phyloP scores from a whole-genome alignment of 1,140 invertebrate genomes.

The Ooceraea biroi region DNA sequence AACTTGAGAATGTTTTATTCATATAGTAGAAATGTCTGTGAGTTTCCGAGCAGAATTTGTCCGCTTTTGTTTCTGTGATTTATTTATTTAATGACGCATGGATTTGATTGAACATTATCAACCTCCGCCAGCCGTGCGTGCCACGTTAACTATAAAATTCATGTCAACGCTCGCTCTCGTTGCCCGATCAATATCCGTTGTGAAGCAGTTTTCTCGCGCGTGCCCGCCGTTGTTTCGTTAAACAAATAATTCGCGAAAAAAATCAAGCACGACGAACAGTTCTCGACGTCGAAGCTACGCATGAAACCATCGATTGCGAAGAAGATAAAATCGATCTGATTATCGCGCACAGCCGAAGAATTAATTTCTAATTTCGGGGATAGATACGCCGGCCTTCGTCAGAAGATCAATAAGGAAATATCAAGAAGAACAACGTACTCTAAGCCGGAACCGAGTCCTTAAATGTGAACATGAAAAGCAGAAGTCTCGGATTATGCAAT shows the following conservation, averaged over 20 bases:
- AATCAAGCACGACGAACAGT: neutral
- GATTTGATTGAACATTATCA: slow-evolving; percentile 51
- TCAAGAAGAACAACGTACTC: neutral
- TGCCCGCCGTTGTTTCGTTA: slow-evolving; percentile 34
- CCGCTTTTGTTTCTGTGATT: slow-evolving; percentile 32
- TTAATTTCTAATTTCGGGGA: slow-evolving; percentile 5
- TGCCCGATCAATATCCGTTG: slow-evolving; percentile 61
- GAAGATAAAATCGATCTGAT: slow-evolving; percentile 14
- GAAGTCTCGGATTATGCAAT: neutral
- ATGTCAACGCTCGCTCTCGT: slow-evolving; percentile 65
- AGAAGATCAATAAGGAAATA: neutral
- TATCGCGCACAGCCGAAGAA: neutral
- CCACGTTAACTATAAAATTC: slow-evolving; percentile 60
- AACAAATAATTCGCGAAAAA: slow-evolving; percentile 49
- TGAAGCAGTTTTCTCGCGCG: slow-evolving; percentile 50
- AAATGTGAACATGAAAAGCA: neutral
- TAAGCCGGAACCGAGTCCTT: neutral
- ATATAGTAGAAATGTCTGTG: neutral
- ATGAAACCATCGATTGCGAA: neutral
- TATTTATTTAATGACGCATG: slow-evolving; percentile 52
- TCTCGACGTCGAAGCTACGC: neutral
- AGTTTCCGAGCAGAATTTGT: slow-evolving; percentile 15
- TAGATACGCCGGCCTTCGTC: neutral
- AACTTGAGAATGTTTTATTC: neutral
- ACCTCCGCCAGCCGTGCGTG: slow-evolving; percentile 45